Percentiles rank a stretch among this genome's conserved stretches.
These are phyloP conservation scores for Agelas oroides DNA, from an alignment of 37 sponge, comb jelly and placozoan genomes.

Conservation along the genomic window DNA sequence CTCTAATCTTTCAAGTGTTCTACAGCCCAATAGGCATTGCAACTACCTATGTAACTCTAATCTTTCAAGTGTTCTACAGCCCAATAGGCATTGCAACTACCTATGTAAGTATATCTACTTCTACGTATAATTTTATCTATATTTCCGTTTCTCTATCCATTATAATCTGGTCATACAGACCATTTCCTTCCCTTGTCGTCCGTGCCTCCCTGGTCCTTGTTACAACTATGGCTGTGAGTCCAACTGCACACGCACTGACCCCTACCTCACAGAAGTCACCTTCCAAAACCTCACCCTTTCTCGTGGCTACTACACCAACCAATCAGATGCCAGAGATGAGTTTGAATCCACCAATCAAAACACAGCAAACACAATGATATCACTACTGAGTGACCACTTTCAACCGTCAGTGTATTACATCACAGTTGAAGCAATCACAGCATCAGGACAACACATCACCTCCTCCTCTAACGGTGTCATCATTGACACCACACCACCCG, in stretches of 20 bases:
- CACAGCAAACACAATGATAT: conserved; percentile 2
- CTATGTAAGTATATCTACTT: no score
- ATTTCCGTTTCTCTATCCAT: no score
- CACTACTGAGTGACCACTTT: conserved; percentile 26
- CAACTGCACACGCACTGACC: conserved; percentile 55
- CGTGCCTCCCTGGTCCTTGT: conserved; percentile 72
- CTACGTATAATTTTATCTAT: not conserved
- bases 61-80: conserved; percentile 37
- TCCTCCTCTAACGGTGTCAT: conserved; percentile 71
- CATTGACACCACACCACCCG: conserved; percentile 80
- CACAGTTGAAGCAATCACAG: conserved; percentile 76
- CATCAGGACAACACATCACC: conserved; percentile 58
- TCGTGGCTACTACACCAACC: conserved; percentile 27
- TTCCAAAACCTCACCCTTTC: conserved; percentile 64
- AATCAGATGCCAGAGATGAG: conserved; percentile 29
- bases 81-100: no score
- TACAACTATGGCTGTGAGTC: conserved; percentile 56
- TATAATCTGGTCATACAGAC: conserved; percentile 27
- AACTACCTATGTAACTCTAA: no score
- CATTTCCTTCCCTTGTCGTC: conserved; percentile 54
- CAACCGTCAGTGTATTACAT: conserved; percentile 75
- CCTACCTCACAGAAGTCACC: conserved; percentile 51
- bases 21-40: conserved; percentile 65
- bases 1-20: conserved; percentile 23
- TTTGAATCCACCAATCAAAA: conserved; percentile 7